Conservation (phyloP, 2,113 vertebrate genomes). For the Albula glossodonta region DNA sequence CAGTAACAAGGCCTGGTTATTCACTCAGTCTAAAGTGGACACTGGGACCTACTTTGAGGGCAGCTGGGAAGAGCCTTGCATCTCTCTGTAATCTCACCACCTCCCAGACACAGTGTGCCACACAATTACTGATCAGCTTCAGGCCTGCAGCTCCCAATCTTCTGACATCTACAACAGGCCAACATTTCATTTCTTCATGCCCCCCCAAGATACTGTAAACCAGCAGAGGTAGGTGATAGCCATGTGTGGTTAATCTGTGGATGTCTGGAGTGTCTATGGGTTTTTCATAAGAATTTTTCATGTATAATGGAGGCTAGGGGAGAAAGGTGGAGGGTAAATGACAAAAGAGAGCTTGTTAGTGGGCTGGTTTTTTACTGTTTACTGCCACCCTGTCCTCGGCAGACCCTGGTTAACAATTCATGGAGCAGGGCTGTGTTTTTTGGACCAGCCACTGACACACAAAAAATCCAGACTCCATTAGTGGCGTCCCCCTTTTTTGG, state of each 20-base stretch:
- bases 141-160: too few species aligned
- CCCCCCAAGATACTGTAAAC: constrained; percentile 27
- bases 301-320: constrained; percentile 41
- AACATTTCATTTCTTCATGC: constrained; percentile 10
- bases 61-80: neutral
- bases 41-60: too few species aligned
- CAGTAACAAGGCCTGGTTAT: too few species aligned
- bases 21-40: too few species aligned
- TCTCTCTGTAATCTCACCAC: neutral
- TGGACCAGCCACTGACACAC: constrained; percentile 1
- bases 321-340: constrained; percentile 25
- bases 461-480: neutral
- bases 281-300: constrained; percentile 41
- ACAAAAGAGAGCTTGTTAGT: constrained; percentile 40
- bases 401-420: constrained; percentile 42
- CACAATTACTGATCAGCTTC: too few species aligned
- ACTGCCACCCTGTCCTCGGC: constrained; percentile 30
- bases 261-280: constrained; percentile 34
- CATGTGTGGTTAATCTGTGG: constrained; percentile 43
- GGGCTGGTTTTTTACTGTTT: constrained; percentile 26
- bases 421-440: constrained; percentile 28
- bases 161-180: neutral
- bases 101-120: too few species aligned
- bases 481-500: neutral
- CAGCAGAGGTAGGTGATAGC: constrained; percentile 43